Percentiles rank a stretch among this genome's conserved stretches.
Conservation (phyloP, 2,113 vertebrate genomes). For the Sinosuthora webbiana region DNA sequence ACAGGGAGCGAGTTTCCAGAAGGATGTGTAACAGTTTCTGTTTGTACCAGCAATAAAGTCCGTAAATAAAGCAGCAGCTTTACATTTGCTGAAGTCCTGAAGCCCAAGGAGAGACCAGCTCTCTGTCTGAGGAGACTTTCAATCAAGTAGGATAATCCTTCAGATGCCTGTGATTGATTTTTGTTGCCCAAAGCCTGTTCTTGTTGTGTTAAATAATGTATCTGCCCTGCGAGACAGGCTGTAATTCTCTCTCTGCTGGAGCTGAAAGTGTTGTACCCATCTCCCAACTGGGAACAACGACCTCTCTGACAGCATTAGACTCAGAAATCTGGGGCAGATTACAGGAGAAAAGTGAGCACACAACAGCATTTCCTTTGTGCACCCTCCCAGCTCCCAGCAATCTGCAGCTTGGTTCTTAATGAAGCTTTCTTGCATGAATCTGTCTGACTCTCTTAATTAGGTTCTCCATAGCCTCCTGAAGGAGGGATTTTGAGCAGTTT, state of each 20-base stretch:
- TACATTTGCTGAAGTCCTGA: neutral
- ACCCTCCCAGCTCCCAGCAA: neutral
- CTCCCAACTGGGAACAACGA: neutral
- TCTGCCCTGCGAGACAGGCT: neutral
- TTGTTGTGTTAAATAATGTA: conserved; percentile 38
- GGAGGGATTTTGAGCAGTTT: neutral
- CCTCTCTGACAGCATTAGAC: neutral
- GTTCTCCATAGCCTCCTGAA: neutral
- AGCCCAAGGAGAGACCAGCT: neutral
- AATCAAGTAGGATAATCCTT: neutral
- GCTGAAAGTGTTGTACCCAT: neutral
- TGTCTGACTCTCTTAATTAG: neutral
- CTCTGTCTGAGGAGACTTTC: neutral
- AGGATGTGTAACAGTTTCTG: neutral
- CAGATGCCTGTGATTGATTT: neutral
- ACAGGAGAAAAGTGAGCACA: neutral
- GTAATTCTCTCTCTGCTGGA: conserved; percentile 5
- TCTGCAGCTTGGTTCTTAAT: neutral
- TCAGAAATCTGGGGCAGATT: neutral
- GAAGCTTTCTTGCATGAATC: neutral
- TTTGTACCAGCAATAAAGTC: neutral
- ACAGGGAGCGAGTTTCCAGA: neutral
- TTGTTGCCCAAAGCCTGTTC: neutral
- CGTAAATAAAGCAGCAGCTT: neutral
- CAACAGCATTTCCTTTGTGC: neutral